These are phyloP conservation scores for Athene noctua DNA, from an alignment of 2,113 vertebrate species.

Conservation along the genomic window DNA sequence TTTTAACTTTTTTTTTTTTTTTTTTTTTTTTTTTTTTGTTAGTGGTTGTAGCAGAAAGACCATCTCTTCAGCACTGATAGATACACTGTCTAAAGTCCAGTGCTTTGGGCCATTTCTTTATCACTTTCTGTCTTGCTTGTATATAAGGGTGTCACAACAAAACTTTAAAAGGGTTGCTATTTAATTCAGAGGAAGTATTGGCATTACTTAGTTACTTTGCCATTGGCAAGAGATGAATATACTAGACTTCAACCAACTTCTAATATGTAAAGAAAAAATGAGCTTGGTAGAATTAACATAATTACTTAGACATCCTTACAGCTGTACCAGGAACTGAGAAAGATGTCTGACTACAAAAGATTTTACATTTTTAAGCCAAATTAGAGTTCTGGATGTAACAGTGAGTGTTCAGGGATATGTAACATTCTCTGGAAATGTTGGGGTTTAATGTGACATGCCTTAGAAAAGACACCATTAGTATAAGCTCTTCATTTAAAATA, in stretches of 20 bases:
- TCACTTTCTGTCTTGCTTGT: background rate
- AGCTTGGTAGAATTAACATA: background rate
- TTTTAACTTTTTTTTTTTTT: background rate
- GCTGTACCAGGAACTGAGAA: background rate
- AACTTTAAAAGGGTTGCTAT: background rate
- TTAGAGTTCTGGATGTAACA: background rate
- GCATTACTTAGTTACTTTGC: background rate
- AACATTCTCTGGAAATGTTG: background rate
- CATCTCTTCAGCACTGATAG: background rate
- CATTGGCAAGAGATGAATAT: background rate
- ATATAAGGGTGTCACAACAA: background rate
- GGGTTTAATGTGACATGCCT: background rate
- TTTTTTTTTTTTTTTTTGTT: background rate
- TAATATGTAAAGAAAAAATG: background rate
- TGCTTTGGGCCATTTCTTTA: background rate
- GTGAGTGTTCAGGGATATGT: background rate
- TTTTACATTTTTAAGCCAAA: background rate
- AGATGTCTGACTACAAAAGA: background rate
- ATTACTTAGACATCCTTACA: background rate
- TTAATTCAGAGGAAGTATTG: background rate
- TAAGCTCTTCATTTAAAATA: background rate
- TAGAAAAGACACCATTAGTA: background rate
- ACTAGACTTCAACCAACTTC: background rate
- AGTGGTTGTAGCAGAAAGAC: background rate
- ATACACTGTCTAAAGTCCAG: background rate